Base-by-base conservation (phyloP, 2,888 invertebrate species). In the Microchrysa polita region DNA sequence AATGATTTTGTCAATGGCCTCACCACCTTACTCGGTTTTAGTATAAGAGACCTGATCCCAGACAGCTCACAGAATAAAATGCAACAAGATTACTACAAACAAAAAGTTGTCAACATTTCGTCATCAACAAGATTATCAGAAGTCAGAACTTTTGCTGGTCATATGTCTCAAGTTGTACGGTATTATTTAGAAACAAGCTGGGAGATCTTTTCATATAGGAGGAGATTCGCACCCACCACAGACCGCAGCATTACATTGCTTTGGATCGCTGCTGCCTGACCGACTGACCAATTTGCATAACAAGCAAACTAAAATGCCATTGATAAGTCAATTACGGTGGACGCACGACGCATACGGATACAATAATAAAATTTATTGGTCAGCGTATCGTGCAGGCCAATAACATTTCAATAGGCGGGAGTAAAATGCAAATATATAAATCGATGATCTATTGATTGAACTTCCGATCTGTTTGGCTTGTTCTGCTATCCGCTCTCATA, bases 41-140 rank as follows among this genome's bases (percentile, higher is more conserved):
- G n/a, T 34, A 34, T 34, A 34, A 34, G 16, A 61, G 16, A 61
- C n/a, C 61, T 5, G 18, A 23, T n/a, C 42, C n/a, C 40, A 40
- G 27, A 34, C n/a, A 5, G 40, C 40, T 40, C 61, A 48, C 12
- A 61, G 61, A 14, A 40, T 61, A 61, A n/a, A 27, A 40, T 27
- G 16, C 42, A 61, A 61, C 16, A 1, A 22, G 16, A 40, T 16
- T 4, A n/a, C 5, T 48, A n/a, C n/a, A 12, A 48, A 44, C 22
- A 48, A 48, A 48, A 34, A 65, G 18, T 10, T 65, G 65, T 48
- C 65, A 65, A 65, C 65, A 65, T 4, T 22, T 20, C 48, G 65
- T 65, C 65, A 65, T 44, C 44, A 22, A 27, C 27, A n/a, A 48
- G 48, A n/a, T 27, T 20, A 55, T 44, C 48, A 44, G 61, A 48